Conservation (phyloP, 2,113 vertebrate genomes). For the Psilopsiagon aymara region DNA sequence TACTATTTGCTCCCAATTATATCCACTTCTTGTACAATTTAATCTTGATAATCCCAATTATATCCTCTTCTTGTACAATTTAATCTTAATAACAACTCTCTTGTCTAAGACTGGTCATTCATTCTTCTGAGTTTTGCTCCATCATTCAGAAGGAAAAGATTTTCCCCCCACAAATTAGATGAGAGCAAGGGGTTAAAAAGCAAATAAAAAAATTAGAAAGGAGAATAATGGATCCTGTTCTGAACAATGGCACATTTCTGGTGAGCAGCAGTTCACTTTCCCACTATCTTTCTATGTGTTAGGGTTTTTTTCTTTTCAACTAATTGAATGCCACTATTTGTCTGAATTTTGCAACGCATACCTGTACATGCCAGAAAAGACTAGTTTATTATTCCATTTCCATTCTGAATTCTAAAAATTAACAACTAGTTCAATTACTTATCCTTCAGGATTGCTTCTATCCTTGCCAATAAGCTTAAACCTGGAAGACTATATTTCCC, state of each 20-base stretch:
- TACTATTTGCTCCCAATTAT: background rate
- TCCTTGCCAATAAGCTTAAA: background rate
- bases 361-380: background rate
- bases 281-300: background rate
- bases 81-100: background rate
- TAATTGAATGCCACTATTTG: background rate
- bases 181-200: background rate
- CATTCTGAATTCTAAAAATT: background rate
- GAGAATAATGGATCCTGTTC: background rate
- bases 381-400: background rate
- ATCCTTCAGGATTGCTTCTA: background rate
- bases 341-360: background rate
- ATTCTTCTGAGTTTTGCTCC: background rate
- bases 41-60: too few species aligned
- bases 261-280: background rate
- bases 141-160: background rate
- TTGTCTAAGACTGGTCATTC: background rate
- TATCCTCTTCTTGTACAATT: background rate
- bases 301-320: background rate
- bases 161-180: background rate
- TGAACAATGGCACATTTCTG: background rate
- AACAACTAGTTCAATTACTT: background rate
- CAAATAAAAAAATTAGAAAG: background rate
- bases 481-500: background rate
- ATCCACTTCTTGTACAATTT: background rate